phyloP scores from a whole-genome alignment of 2,113 vertebrate genomes.

The Vulpes lagopus region DNA sequence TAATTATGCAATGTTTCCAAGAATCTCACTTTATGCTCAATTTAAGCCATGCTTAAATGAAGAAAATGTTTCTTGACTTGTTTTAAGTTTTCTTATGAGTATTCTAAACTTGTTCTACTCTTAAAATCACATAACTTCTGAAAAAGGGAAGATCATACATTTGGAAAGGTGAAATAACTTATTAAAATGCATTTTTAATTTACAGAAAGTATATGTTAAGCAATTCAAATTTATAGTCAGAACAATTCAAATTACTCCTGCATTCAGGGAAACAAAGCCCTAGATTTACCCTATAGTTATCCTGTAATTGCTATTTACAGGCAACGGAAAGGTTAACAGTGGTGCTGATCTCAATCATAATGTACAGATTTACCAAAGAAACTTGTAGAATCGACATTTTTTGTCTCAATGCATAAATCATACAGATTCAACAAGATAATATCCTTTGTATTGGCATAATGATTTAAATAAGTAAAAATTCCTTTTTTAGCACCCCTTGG shows the following conservation, averaged over 20 bases:
- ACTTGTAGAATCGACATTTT: not conserved
- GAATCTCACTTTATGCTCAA: conserved; percentile 17
- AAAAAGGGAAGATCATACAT: conserved; percentile 21
- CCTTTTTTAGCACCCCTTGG: not conserved
- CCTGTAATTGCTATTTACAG: conserved; percentile 50
- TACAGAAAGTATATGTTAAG: conserved; percentile 69
- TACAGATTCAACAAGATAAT: not conserved
- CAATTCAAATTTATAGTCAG: conserved; percentile 66
- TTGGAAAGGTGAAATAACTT: conserved; percentile 51
- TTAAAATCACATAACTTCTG: conserved; percentile 64
- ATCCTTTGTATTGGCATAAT: not conserved
- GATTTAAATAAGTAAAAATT: not conserved
- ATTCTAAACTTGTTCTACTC: conserved; percentile 43
- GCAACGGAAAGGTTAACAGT: conserved; percentile 59
- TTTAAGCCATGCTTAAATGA: conserved; percentile 59
- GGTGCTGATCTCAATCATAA: conserved; percentile 1
- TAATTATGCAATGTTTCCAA: conserved; percentile 40
- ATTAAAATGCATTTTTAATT: conserved; percentile 44
- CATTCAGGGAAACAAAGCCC: conserved; percentile 52
- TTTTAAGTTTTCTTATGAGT: conserved; percentile 27
- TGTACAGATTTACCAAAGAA: conserved; percentile 33
- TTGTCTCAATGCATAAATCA: not conserved
- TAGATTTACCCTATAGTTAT: conserved; percentile 60
- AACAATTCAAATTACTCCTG: conserved; percentile 49
- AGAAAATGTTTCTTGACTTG: conserved; percentile 54